Evolutionary conservation across 2,888 invertebrate species (phyloP).

Genomic region (Beris chalybata): DNA sequence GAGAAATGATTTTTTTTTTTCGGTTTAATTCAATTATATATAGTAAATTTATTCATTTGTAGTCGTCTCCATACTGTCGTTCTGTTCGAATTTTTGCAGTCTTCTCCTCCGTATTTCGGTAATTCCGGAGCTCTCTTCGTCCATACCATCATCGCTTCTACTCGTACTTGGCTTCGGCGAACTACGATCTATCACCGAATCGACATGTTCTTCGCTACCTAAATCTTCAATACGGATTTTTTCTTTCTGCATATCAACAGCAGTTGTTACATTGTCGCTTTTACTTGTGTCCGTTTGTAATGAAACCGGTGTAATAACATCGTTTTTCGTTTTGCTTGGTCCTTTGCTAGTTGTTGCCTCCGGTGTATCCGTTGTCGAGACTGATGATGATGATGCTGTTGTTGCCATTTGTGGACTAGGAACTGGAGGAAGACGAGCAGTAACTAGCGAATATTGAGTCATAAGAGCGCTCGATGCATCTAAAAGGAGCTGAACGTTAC

Average conservation of each 20-base stretch:
- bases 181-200: conserved; percentile 18
- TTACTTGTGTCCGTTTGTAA: conserved; percentile 8
- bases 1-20: conserved; percentile 28
- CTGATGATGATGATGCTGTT: conserved; percentile 32
- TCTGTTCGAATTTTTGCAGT: conserved; percentile 67
- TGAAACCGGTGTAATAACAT: conserved; percentile 19
- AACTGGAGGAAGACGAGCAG: conserved; percentile 61
- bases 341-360: conserved; percentile 37
- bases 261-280: not conserved
- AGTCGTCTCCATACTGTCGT: conserved; percentile 19
- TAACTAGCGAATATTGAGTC: conserved; percentile 85
- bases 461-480: conserved; percentile 93
- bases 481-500: conserved; percentile 84
- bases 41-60: conserved; percentile 31
- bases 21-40: conserved; percentile 25
- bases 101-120: conserved; percentile 75
- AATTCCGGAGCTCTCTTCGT: conserved; percentile 55
- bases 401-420: conserved; percentile 45
- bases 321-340: conserved; percentile 28
- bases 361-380: conserved; percentile 10
- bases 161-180: conserved; percentile 38
- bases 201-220: conserved; percentile 51
- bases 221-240: conserved; percentile 53
- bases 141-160: conserved; percentile 32
- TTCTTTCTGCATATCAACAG: conserved; percentile 36